These are phyloP conservation scores for Falco peregrinus DNA, from an alignment of 2,797 vertebrate species.

Conservation along the genomic window DNA sequence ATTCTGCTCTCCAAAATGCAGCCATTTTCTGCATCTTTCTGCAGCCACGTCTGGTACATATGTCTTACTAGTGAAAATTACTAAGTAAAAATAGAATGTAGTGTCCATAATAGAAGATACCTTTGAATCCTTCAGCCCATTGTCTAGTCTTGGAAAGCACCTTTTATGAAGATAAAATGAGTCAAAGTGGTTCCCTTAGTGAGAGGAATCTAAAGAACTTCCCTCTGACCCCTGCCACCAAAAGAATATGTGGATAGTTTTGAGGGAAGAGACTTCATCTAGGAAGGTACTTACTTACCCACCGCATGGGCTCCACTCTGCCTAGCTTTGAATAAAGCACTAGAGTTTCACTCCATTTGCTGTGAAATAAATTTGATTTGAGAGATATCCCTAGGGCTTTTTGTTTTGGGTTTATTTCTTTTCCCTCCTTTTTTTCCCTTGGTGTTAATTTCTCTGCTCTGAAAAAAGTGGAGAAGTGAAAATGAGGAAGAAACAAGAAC, in stretches of 20 bases:
- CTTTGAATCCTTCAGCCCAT: not conserved
- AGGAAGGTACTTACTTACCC: not conserved
- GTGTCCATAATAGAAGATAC: not conserved
- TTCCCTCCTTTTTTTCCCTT: not conserved
- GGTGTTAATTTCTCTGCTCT: not conserved
- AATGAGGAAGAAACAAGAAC: not conserved
- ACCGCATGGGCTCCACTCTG: not conserved
- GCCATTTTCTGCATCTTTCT: not conserved
- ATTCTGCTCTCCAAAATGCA: not conserved
- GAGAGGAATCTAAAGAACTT: not conserved
- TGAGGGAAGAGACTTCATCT: not conserved
- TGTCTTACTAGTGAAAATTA: not conserved
- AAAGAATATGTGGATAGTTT: not conserved
- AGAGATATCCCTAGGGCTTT: not conserved
- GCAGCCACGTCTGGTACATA: rapidly evolving
- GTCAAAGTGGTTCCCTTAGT: not conserved
- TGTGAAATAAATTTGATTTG: not conserved
- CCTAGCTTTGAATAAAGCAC: not conserved
- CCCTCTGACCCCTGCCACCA: not conserved
- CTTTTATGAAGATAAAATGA: not conserved
- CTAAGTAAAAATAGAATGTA: not conserved
- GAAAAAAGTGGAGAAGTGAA: not conserved
- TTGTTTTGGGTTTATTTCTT: not conserved
- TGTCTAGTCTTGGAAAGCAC: not conserved
- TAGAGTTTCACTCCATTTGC: not conserved